Conservation (phyloP, 2,888 invertebrate species). For the Apantesis nais region DNA sequence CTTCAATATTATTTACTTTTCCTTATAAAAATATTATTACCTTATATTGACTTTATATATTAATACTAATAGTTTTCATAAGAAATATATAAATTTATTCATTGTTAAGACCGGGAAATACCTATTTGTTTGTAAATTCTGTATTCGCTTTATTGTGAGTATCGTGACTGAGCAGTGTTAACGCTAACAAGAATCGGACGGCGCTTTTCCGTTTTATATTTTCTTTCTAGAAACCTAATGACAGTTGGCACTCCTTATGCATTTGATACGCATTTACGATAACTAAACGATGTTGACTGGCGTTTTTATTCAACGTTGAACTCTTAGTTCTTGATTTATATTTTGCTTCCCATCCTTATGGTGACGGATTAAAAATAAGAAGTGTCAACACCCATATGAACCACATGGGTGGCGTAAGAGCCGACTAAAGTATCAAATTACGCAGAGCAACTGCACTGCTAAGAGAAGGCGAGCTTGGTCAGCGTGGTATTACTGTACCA, state of each 20-base stretch:
- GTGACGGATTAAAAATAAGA: too few species aligned
- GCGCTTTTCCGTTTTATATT: conserved; percentile 48
- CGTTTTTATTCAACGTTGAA: neutral
- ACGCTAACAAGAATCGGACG: conserved; percentile 45
- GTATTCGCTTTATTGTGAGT: conserved; percentile 18
- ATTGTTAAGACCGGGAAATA: conserved; percentile 9
- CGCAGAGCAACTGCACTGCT: too few species aligned
- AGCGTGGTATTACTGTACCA: too few species aligned
- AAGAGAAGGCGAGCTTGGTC: too few species aligned
- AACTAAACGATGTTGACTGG: neutral
- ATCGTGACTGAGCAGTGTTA: conserved; percentile 48
- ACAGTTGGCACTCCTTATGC: conserved; percentile 36
- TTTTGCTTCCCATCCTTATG: too few species aligned
- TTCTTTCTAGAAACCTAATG: conserved; percentile 46
- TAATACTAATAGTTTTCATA: too few species aligned
- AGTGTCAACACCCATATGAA: too few species aligned
- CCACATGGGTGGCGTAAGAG: too few species aligned
- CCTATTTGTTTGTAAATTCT: conserved; percentile 16
- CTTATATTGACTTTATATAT: too few species aligned
- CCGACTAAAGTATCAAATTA: too few species aligned
- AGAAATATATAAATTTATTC: neutral
- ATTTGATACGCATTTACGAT: conserved; percentile 21
- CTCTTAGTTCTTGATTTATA: neutral
- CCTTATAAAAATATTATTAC: too few species aligned
- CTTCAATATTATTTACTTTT: too few species aligned